Base-by-base conservation (phyloP, 2,797 vertebrate genomes). In the Gadopsis bispinosus region DNA sequence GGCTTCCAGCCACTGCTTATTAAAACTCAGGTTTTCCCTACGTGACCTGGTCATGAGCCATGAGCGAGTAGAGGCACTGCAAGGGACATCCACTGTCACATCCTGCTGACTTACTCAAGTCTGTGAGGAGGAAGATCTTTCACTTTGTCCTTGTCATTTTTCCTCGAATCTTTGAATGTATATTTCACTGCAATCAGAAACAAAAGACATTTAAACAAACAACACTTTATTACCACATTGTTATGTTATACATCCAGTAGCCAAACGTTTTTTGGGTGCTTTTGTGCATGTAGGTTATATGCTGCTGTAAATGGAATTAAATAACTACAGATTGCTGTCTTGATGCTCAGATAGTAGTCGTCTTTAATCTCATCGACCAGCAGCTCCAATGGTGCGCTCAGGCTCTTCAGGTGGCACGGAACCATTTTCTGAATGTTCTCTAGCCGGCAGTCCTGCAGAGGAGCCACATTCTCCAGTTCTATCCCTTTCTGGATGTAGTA, bases 281-380 rank as follows among this genome's bases (percentile, higher is more conserved):
- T 62, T 17, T 35, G 35, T 35, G 35, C 4, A 20, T 55, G 1
- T 41, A 39, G 10, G 4, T 20, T 5, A 29, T 43, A 60, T 50
- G 12, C 4, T 10, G 59, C 12, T 47, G 2, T 10, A 50, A 73
- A 17, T 64, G 7, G 47, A 39, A 69, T 12, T 51, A 33, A 64
- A 56, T 69, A 71, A 2, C 51, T 89, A 92, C 91, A 14, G 43
- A 87, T 81, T 55, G 96, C 95, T 79, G 94, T 96, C 88, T 96
- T 96, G 51, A 96, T 80, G 82, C 94, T 96, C 39, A 95, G 69
- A 70, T 96, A 84, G 90, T 97, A 97, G 80, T 97, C 96, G 22
- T 97, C 95, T 86, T 92, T 95, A 68, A 97, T 95, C 87, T 97
- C 97, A 63, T 96, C 90, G 0, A 93, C 94, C 29, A 98, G 89